phyloP scores from a whole-genome alignment of 1,140 invertebrate genomes.

The Ooceraea biroi region DNA sequence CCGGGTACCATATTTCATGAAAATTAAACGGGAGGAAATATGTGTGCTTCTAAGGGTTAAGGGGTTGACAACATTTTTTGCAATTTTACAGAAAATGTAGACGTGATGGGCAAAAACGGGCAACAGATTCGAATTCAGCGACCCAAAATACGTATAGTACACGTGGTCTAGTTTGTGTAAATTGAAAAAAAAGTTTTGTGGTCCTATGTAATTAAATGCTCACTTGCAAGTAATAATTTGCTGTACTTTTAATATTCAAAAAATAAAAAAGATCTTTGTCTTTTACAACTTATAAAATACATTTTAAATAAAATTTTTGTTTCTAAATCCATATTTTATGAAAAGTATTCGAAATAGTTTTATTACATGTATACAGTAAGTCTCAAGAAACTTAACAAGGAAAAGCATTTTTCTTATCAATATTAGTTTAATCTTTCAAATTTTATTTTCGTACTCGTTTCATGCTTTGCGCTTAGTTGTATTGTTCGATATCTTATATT shows the following conservation, averaged over 20 bases:
- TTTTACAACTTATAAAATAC: not conserved
- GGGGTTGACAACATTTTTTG: too few relatives aligned
- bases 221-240: conserved; percentile 16
- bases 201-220: conserved; percentile 33
- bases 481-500: not conserved
- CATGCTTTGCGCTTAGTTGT: not conserved
- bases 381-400: not conserved
- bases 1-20: too few relatives aligned
- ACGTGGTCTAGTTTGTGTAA: too few relatives aligned
- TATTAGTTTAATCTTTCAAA: not conserved
- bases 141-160: too few relatives aligned
- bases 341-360: not conserved
- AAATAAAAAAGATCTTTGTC: not conserved
- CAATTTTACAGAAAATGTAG: too few relatives aligned
- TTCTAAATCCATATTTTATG: not conserved
- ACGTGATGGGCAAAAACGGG: too few relatives aligned
- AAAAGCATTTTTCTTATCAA: not conserved
- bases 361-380: not conserved
- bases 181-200: too few relatives aligned
- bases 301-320: conserved; percentile 3
- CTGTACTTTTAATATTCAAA: not conserved
- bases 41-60: too few relatives aligned
- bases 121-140: too few relatives aligned
- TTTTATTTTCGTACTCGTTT: not conserved
- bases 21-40: too few relatives aligned